Evolutionary conservation across 2,888 invertebrate species (phyloP), one percentile per base, ranked within the genome.

Genomic region (Hypomecis atomaria): DNA sequence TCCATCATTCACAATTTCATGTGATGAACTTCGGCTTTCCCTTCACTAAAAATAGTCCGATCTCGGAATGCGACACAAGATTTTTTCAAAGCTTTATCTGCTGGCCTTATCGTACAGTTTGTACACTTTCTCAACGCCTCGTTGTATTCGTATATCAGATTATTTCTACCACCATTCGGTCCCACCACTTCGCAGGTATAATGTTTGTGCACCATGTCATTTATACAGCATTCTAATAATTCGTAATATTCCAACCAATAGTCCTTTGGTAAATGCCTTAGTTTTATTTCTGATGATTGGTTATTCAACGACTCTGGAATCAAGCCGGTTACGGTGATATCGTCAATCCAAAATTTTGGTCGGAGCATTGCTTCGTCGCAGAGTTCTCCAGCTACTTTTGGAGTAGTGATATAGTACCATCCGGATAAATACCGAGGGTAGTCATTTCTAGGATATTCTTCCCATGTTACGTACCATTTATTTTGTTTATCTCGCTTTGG

Each of bases 301-400:
- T 47, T 56, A n/a, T 90, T 88, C 34, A 94, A 82, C 37, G 93
- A 87, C 58, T 94, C 88, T 6, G 95, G 93, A 38, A 98, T 86
- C 54, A 97, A 91, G 0, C 98, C 98, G 0, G 98, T 98, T 0
- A 98, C 88, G 82, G 95, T 96, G 49, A 97, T 95, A 82, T 98
- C 98, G 79, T 98, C 98, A 65, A 98, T 97, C 98, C 98, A 98
- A 87, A 98, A 98, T 75, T 95, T 96, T 13, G 94, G 89, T n/a
- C 94, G 88, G 42, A 86, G 81, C 38, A 88, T 80, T 0, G 95
- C 94, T 71, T 94, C 89, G 4, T 90, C 79, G 33, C 94, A 89
- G 55, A 98, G 79, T 23, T 88, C 88, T 13, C 81, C 78, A 0
- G 95, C 96, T 1, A 95, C 94, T 68, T 93, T 87, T 0, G 95